Base-by-base conservation (phyloP, 2,888 invertebrate genomes). In the Subacronicta megacephala region DNA sequence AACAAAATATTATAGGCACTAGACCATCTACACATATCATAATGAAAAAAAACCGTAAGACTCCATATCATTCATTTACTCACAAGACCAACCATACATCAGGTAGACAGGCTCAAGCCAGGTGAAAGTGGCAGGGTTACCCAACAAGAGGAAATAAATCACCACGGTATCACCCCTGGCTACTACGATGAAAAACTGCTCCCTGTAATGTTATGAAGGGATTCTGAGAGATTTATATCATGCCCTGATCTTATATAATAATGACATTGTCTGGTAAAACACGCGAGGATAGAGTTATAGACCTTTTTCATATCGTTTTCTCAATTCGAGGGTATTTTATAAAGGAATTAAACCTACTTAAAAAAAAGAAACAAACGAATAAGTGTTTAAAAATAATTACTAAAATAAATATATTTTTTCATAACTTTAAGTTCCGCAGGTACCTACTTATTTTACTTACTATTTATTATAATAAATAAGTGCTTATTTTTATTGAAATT, bases 141-240 rank as follows among this genome's bases (percentile, higher is more conserved):
- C 72, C 68, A 70, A 71, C 67, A 57, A 57, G 54, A n/a, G 23
- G 31, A 45, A 17, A 77, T 81, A 80, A 81, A 81, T 81, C 77
- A 80, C 57, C 37, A 42, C 44, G 41, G 36, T 63, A 72, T 72
- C 60, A 46, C 61, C 62, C 62, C 26, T 56, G 61, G 58, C 62
- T 53, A 62, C 66, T 69, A 62, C 55, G 69, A 77, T 77, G 77
- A 80, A 73, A 79, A 73, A 79, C 63, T 47, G 49, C 60, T 35
- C 65, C 56, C 56, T 61, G 51, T 57, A 43, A 61, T 53, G 44
- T 64, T 67, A 65, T 64, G 61, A 68, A 70, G 66, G 65, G 68
- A 62, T 75, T 71, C 62, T 46, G 59, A 15, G 59, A 40, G 64
- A 26, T 47, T 72, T 77, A 70, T 66, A 63, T 64, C 61, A 63